A percentile compares a stretch with the other conserved stretches of the same genome.
These are phyloP conservation scores for Zeus faber DNA, from an alignment of 2,113 vertebrate genomes.

Conservation along the genomic window DNA sequence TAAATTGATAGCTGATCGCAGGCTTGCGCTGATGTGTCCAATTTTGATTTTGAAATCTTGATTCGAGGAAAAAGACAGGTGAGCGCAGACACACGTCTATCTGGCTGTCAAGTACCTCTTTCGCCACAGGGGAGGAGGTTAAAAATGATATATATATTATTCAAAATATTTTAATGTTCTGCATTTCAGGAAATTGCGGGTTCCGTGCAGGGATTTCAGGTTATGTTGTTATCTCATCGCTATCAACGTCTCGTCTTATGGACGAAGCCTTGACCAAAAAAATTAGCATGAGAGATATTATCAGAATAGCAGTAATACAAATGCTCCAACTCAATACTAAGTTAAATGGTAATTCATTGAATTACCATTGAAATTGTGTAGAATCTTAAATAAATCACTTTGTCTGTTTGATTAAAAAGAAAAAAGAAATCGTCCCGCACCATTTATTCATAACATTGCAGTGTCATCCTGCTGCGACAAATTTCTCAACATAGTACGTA, in stretches of 20 bases:
- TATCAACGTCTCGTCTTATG: slow-evolving; percentile 51
- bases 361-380: too few relatives aligned
- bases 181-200: slow-evolving; percentile 45
- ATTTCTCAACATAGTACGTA: too few relatives aligned
- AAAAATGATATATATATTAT: slow-evolving; percentile 48
- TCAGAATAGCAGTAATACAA: slow-evolving; percentile 30
- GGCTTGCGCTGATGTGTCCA: slow-evolving; percentile 47
- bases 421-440: too few relatives aligned
- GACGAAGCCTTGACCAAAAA: slow-evolving; percentile 24
- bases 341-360: too few relatives aligned
- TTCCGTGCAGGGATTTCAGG: slow-evolving; percentile 31
- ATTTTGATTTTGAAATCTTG: slow-evolving; percentile 51
- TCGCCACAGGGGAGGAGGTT: slow-evolving; percentile 9
- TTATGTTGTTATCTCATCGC: slow-evolving; percentile 36
- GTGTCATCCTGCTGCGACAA: too few relatives aligned
- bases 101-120: slow-evolving; percentile 50
- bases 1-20: slow-evolving; percentile 70
- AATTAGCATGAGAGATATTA: too few relatives aligned
- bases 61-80: slow-evolving; percentile 59
- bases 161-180: slow-evolving; percentile 62
- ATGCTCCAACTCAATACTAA: too few relatives aligned
- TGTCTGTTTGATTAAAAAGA: too few relatives aligned
- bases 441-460: too few relatives aligned
- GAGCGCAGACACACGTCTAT: slow-evolving; percentile 49
- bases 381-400: too few relatives aligned